Base-by-base conservation (phyloP, 2,888 invertebrate genomes). In the Dermolepida albohirtum region DNA sequence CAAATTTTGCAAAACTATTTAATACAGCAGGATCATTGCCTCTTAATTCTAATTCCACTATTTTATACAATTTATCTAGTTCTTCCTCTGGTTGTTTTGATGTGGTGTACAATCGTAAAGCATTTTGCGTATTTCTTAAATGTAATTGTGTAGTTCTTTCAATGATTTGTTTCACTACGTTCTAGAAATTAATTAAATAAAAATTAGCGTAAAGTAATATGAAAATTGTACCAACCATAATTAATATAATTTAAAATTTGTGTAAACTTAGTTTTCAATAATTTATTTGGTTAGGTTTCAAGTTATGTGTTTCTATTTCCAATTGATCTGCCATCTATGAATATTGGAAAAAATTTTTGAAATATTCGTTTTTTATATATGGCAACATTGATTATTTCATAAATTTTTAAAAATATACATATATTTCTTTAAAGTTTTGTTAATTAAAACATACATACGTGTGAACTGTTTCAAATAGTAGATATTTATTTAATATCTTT, bases 21-120 rank as follows among this genome's bases (percentile, higher is more conserved):
- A 98, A 82, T 0, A 98, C 96, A 0, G 92, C 93, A 1, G 89
- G 89, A 81, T 98, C 97, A 78, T 96, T 90, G 12, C 95, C 93
- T 79, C 92, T 88, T 75, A 96, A 87, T 85, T 98, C 97, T 68
- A 98, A 80, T 81, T 94, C 93, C 7, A 98, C 85, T 75, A 88
- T 88, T 82, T 92, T 93, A 78, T 89, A 97, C 43, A 98, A 85
- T 81, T 92, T 93, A 78, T 95, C 95, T 6, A 85, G 79, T 79
- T 89, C 87, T 41, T 68, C 70, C 22, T 50, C 51, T 11, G 57
- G 14, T 49, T 52, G 59, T 14, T 27, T 14, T 16, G 68, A 39
- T 11, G 44, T 52, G 16, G 27, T 62, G 27, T 47, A 64, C 2
- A 40, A 16, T 12, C 62, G 29, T 39, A 43, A 22, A 40, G 34